Evolutionary conservation across 2,113 vertebrate genomes (phyloP).

Genomic region (Dasypus novemcinctus): DNA sequence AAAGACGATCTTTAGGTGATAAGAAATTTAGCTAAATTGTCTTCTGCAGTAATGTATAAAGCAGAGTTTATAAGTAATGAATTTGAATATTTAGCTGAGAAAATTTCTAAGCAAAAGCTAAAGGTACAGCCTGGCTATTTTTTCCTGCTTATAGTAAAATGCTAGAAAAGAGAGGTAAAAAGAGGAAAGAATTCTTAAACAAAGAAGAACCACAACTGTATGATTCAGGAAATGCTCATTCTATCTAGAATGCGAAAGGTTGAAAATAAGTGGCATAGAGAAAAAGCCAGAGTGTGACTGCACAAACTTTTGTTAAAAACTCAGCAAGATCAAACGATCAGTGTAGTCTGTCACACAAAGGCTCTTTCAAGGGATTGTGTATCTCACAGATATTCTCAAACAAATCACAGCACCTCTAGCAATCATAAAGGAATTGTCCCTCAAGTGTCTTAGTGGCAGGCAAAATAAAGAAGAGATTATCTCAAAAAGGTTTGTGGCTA

Average conservation of each 20-base stretch:
- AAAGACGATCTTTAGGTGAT: background rate
- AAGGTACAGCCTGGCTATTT: background rate
- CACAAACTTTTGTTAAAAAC: background rate
- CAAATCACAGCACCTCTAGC: background rate
- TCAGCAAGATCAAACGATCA: background rate
- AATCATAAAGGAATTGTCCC: background rate
- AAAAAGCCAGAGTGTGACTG: background rate
- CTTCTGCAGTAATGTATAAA: background rate
- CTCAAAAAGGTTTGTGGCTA: background rate
- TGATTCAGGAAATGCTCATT: background rate
- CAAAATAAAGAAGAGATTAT: background rate
- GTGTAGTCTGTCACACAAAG: background rate
- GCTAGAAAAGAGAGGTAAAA: background rate
- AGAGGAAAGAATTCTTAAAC: background rate
- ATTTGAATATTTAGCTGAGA: too few relatives aligned
- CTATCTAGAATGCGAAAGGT: background rate
- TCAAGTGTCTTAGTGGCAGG: background rate
- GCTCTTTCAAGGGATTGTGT: background rate
- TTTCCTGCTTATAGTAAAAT: background rate
- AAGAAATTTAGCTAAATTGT: background rate
- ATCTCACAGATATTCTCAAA: background rate
- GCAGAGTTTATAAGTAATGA: background rate
- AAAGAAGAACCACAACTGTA: background rate
- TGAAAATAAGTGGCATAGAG: background rate
- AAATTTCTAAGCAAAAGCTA: background rate